Percentiles rank a stretch among this genome's conserved stretches.
phyloP scores from a whole-genome alignment of 2,113 vertebrate species.

The Gymnarchus niloticus region DNA sequence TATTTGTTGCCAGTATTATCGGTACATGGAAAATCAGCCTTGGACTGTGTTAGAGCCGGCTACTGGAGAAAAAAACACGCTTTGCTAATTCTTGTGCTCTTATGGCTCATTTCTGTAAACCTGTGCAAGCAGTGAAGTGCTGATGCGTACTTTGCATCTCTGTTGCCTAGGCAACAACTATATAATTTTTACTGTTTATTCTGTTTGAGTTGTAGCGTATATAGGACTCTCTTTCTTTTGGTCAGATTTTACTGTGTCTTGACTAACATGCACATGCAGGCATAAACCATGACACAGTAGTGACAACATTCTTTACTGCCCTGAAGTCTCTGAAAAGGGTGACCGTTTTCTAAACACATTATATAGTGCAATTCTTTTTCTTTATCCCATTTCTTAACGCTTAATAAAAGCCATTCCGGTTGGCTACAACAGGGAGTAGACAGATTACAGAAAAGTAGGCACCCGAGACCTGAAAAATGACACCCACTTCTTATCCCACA shows the following conservation, averaged over 20 bases:
- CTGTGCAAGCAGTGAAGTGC: constrained; percentile 19
- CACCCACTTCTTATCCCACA: constrained; percentile 61
- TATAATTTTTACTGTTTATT: constrained; percentile 22
- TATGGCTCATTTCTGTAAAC: neutral
- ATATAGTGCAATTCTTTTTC: neutral
- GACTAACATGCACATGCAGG: neutral
- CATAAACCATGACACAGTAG: neutral
- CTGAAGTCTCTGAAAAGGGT: neutral
- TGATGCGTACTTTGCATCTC: constrained; percentile 4
- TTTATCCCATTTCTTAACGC: constrained; percentile 32
- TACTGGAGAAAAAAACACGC: neutral
- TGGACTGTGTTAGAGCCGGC: neutral
- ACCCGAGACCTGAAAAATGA: constrained; percentile 67
- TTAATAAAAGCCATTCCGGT: constrained; percentile 51
- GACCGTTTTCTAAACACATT: neutral
- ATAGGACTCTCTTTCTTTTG: neutral
- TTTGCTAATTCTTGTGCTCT: neutral
- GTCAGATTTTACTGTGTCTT: neutral
- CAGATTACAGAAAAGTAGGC: constrained; percentile 60
- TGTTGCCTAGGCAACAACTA: constrained; percentile 23
- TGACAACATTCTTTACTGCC: neutral
- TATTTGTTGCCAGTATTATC: neutral
- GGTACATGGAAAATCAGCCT: neutral
- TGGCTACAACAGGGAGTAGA: constrained; percentile 49
- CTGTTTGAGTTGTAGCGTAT: neutral